These are phyloP conservation scores for Melinaea marsaeus DNA, from an alignment of 2,888 invertebrate species.

Conservation along the genomic window DNA sequence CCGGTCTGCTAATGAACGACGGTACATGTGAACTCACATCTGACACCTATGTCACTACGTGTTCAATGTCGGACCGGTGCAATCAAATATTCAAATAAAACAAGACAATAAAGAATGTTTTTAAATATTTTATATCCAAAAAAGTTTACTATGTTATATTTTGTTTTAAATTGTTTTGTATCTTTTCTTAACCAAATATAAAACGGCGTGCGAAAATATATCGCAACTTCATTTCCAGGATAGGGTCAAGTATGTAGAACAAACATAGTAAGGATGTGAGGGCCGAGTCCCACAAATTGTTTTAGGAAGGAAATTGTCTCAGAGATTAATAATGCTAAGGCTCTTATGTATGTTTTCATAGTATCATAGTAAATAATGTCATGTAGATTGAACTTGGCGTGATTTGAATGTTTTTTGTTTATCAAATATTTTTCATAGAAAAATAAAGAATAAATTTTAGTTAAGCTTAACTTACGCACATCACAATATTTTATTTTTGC, in stretches of 20 bases:
- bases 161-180: background rate
- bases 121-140: background rate
- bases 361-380: slow-evolving; percentile 2
- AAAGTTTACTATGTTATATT: background rate
- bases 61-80: slow-evolving; percentile 12
- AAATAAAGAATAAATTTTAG: too few relatives aligned
- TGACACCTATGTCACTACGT: slow-evolving; percentile 44
- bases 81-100: background rate
- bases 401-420: background rate
- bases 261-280: slow-evolving; percentile 29
- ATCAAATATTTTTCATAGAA: background rate
- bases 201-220: slow-evolving; percentile 9
- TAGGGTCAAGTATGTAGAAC: slow-evolving; percentile 32
- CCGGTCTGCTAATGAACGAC: slow-evolving; percentile 57
- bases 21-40: slow-evolving; percentile 47
- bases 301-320: slow-evolving; percentile 30
- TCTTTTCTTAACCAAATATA: background rate
- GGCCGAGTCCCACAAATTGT: slow-evolving; percentile 28
- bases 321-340: slow-evolving; percentile 29
- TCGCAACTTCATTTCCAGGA: slow-evolving; percentile 14
- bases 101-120: background rate
- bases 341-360: slow-evolving; percentile 18
- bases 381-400: background rate
- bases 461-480: too few relatives aligned
- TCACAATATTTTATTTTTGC: too few relatives aligned